Conservation (phyloP, 2,797 vertebrate species). For the Ctenopoma kingsleyae region DNA sequence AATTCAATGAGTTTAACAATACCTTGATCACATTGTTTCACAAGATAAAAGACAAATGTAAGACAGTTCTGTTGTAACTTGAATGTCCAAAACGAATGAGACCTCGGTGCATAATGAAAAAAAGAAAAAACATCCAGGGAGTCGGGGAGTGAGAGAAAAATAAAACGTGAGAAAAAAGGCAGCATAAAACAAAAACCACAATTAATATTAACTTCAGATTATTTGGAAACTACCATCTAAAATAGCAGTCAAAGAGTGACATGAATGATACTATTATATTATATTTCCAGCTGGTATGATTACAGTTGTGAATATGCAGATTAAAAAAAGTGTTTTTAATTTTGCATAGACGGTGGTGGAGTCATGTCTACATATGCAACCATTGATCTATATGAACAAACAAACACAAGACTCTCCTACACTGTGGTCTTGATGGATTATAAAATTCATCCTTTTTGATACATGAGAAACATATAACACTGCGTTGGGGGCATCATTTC, state of each 20-base stretch:
- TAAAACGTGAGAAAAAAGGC: background rate
- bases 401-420: background rate
- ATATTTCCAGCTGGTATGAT: no score
- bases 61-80: background rate
- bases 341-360: no score
- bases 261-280: no score
- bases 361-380: background rate
- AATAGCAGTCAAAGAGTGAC: background rate
- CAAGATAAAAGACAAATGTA: background rate
- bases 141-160: background rate
- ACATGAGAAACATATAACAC: slow-evolving; percentile 23
- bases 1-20: background rate
- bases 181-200: background rate
- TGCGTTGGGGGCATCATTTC: slow-evolving; percentile 34
- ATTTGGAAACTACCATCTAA: background rate
- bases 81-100: background rate
- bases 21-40: slow-evolving; percentile 14
- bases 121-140: background rate
- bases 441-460: slow-evolving; percentile 20
- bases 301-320: no score
- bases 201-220: no score
- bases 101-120: background rate
- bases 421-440: background rate
- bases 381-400: slow-evolving; percentile 11
- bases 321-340: no score